Evolutionary conservation across 2,113 vertebrate species (phyloP).

Genomic region (Oncorhynchus tshawytscha): DNA sequence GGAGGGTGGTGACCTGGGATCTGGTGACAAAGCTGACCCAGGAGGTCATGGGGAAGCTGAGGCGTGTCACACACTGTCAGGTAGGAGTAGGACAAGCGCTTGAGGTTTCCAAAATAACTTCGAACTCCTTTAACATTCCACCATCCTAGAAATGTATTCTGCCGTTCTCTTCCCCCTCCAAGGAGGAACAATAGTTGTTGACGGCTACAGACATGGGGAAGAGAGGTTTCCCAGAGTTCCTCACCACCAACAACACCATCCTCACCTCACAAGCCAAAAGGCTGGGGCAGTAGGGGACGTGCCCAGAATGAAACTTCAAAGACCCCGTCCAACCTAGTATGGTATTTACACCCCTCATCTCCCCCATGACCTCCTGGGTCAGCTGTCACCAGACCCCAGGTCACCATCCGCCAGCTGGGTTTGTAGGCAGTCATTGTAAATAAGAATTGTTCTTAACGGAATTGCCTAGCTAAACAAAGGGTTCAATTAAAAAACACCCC

Average conservation of each 20-base stretch:
- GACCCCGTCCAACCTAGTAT: neutral
- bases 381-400: neutral
- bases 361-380: too few relatives aligned
- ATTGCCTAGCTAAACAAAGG: too few relatives aligned
- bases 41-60: conserved; percentile 54
- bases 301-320: conserved; percentile 58
- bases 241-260: conserved; percentile 73
- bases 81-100: conserved; percentile 34
- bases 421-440: too few relatives aligned
- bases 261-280: conserved; percentile 47
- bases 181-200: conserved; percentile 54
- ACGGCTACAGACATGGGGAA: conserved; percentile 56
- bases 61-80: conserved; percentile 32
- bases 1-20: conserved; percentile 58
- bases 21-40: conserved; percentile 57
- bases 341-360: neutral
- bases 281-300: neutral
- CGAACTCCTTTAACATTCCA: neutral
- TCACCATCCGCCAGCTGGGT: too few relatives aligned
- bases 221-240: conserved; percentile 73
- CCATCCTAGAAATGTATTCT: neutral
- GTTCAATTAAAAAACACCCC: too few relatives aligned
- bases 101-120: neutral
- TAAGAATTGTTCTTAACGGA: too few relatives aligned
- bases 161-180: conserved; percentile 29